Conservation (phyloP, 2,797 vertebrate species). For the Dryobates pubescens region DNA sequence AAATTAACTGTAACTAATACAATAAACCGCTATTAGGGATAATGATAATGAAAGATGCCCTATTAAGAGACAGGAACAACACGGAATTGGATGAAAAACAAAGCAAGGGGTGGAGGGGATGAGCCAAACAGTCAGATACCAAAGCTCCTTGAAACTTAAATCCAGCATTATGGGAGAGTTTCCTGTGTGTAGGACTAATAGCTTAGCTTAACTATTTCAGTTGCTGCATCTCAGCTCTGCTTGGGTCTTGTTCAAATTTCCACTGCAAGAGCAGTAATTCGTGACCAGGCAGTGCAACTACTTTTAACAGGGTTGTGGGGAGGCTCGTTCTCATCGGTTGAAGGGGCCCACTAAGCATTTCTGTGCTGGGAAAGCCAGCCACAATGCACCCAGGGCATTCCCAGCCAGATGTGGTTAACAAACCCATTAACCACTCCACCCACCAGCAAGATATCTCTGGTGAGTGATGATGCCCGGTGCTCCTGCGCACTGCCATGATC, state of each 20-base stretch:
- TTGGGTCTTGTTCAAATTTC: slow-evolving; percentile 22
- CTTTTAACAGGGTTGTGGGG: rapidly evolving
- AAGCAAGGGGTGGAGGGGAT: not conserved
- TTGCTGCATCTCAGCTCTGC: not conserved
- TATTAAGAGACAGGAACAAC: slow-evolving; percentile 73
- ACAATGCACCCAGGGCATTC: not conserved
- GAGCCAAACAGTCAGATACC: not conserved
- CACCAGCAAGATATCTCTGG: not conserved
- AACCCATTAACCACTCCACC: not conserved
- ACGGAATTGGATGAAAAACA: slow-evolving; percentile 52
- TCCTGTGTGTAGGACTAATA: not conserved
- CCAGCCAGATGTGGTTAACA: not conserved
- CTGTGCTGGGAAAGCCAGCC: not conserved
- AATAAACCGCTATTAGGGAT: slow-evolving; percentile 84
- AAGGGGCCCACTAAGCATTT: not conserved
- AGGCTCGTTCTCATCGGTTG: not conserved
- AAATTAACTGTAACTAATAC: slow-evolving; percentile 86
- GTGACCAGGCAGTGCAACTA: not conserved
- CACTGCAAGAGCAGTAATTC: not conserved
- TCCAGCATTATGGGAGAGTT: not conserved
- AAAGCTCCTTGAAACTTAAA: slow-evolving; percentile 60
- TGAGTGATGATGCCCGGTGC: rapidly evolving
- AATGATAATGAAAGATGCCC: slow-evolving; percentile 83
- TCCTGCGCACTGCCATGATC: rapidly evolving
- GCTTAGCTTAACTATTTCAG: not conserved